A percentile compares a stretch with the other conserved stretches of the same genome.
These are phyloP conservation scores for Cisticola juncidis DNA, from an alignment of 2,113 vertebrate species.

Conservation along the genomic window DNA sequence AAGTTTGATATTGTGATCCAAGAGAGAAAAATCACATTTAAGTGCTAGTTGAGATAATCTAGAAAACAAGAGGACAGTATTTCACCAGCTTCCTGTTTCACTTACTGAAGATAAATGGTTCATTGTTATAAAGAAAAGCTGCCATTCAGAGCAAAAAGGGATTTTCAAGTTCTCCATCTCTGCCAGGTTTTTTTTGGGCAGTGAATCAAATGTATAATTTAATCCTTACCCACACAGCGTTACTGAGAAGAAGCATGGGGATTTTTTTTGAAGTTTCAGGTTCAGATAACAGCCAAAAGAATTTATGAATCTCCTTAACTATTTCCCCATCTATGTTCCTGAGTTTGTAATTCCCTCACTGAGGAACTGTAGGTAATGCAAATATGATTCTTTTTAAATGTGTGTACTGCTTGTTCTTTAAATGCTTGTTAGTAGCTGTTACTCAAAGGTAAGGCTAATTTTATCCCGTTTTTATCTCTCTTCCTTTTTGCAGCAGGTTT, in stretches of 20 bases:
- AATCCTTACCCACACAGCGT: neutral
- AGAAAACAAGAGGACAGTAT: neutral
- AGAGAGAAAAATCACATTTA: neutral
- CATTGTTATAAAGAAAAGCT: neutral
- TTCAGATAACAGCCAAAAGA: neutral
- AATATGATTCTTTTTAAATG: neutral
- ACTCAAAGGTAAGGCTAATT: neutral
- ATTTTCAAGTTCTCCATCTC: neutral
- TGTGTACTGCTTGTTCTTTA: neutral
- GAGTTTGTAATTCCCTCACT: neutral
- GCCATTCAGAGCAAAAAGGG: neutral
- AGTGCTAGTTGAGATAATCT: neutral
- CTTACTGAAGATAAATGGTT: neutral
- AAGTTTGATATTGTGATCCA: neutral
- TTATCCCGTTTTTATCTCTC: neutral
- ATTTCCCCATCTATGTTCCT: neutral
- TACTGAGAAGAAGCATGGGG: neutral
- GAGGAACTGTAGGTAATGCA: neutral
- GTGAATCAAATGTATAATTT: constrained; percentile 3
- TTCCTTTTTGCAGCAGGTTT: neutral
- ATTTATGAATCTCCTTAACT: neutral
- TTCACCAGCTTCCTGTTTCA: constrained; percentile 23
- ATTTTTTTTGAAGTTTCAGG: neutral
- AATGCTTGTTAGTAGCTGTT: neutral
- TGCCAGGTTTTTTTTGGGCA: neutral